Base-by-base conservation (phyloP, 2,113 vertebrate genomes). In the Rhea pennata region DNA sequence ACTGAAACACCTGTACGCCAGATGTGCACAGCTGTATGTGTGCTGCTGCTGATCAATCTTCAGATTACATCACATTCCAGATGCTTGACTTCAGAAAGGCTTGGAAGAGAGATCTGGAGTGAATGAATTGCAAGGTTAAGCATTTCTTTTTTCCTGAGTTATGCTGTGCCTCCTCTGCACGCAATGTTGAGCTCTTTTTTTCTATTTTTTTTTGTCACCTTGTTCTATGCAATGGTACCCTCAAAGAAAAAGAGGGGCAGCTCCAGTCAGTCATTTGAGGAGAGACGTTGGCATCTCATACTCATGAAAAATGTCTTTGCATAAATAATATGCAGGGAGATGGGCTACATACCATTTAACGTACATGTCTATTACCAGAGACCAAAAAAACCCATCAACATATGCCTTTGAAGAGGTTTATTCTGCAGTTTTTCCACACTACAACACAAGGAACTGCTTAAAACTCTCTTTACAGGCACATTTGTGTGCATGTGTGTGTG, bases 21-120 rank as follows among this genome's bases (percentile, higher is more conserved):
- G 96, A 96, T 96, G 96, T 96, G 95, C 59, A 16, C 93, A 96
- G 90, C 93, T 96, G 93, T 90, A 48, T 0, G 22, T 81, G 82
- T 67, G 62, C 86, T 46, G 58, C 78, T 75, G 88, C 27, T 75
- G 58, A 82, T 92, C 92, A 21, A 5, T 33, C 91, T 91, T 58
- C 33, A n/a, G 88, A 58, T 81, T n/a, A 80, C 88, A 75, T 54
- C 95, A 95, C 0, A 7, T 79, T 89, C 88, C 96, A 96, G 88
- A 86, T 91, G 92, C 88, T 73, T 84, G 73, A 73, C 70, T 82
- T 87, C 70, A 69, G 93, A 74, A 61, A 33, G 5, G 10, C 82
- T 77, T 31, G 72, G 75, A 82, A 83, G 82, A 75, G 87, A 20
- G 12, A 86, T 56, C 61, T 50, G 69, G 72, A 92, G 61, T 0